phyloP scores from a whole-genome alignment of 2,888 invertebrate species.

The Catotricha subobsoleta region DNA sequence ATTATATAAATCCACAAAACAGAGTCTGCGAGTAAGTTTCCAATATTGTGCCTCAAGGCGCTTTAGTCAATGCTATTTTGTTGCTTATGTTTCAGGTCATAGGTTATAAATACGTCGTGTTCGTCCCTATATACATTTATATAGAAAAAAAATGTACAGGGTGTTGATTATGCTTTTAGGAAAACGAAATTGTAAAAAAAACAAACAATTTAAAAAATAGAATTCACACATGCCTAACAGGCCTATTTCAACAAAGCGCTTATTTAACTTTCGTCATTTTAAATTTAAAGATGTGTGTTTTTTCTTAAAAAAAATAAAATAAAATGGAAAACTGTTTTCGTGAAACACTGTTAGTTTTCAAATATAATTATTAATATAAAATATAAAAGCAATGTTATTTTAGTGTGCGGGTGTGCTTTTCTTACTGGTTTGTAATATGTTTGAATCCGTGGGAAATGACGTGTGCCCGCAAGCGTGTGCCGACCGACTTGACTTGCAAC shows the following conservation, averaged over 20 bases:
- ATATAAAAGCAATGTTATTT: not conserved
- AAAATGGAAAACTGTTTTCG: not conserved
- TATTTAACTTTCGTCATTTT: not conserved
- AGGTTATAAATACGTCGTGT: constrained; percentile 14
- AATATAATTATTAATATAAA: not conserved
- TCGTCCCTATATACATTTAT: constrained; percentile 3
- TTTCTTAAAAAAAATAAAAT: too few species aligned
- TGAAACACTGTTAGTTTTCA: not conserved
- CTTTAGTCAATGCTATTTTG: constrained; percentile 10
- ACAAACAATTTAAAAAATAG: not conserved
- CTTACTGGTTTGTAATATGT: not conserved
- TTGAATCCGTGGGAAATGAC: constrained; percentile 37
- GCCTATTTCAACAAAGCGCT: not conserved
- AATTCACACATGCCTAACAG: not conserved
- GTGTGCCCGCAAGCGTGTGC: constrained; percentile 44
- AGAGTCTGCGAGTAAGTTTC: too few species aligned
- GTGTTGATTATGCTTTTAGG: not conserved
- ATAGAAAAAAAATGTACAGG: not conserved
- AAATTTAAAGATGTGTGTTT: too few species aligned
- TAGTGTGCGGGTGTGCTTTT: constrained; percentile 7
- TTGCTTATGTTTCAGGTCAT: constrained; percentile 11
- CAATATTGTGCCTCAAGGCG: constrained; percentile 11
- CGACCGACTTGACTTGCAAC: constrained; percentile 31
- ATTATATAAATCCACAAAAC: too few species aligned
- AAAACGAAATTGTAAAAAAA: too few species aligned